Evolutionary conservation across 2,888 invertebrate species (phyloP), one percentile per base, ranked within the genome.

Genomic region (Eretmocerus hayati): DNA sequence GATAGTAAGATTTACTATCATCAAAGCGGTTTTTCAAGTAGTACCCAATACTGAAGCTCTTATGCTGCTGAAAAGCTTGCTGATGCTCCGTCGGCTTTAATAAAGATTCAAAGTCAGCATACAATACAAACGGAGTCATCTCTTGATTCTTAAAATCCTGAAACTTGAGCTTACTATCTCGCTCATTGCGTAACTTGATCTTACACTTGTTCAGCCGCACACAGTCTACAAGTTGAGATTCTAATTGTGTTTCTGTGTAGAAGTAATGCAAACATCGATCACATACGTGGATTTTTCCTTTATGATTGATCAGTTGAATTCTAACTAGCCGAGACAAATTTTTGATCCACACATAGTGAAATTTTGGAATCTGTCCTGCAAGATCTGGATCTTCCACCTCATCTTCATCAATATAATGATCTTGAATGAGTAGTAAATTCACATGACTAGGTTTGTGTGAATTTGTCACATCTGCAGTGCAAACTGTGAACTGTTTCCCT

Each of bases 1-100:
- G 4, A 21, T 41, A 48, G 18, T n/a, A 13, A 16, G 55, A 58
- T 20, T 54, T 26, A 9, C 43, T 42, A 36, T 57, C 55, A 32
- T 58, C 53, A 32, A 49, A 58, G 9, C 42, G 42, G 31, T 19
- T 30, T 18, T 30, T 41, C 1, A 30, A 5, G 15, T 30, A 41
- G 19, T 41, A 41, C 6, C 30, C 30, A 18, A 30, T n/a, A 30
- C 40, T 41, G 19, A 18, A 41, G 16, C 13, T 9, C n/a, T 31
- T 13, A 26, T 41, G 19, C 13, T 41, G 16, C n/a, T 37, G 20
- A 21, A 37, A 37, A 6, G 19, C 20, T 4, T 1, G 37, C 21
- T 37, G 21, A 21, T 20, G 21, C 21, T 37, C 37, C 21, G 21
- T 15, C 9, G 37, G 37, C 16, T 39, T 23, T 26, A 39, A 23